Percentiles rank a stretch among this genome's conserved stretches.
Evolutionary conservation across 2,888 invertebrate genomes (phyloP).

Genomic region (Brachypterus glaber): DNA sequence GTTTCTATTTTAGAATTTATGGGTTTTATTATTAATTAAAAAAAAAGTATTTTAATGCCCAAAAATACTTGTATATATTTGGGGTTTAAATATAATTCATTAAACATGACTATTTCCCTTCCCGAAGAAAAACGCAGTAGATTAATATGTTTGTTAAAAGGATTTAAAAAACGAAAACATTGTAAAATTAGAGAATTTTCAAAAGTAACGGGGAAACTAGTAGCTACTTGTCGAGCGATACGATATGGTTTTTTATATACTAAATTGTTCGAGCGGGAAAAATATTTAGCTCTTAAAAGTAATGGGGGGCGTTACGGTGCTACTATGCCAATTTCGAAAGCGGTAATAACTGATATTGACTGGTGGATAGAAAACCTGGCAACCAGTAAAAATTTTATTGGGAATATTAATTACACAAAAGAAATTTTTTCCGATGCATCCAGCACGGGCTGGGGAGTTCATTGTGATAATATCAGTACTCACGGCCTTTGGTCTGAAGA

Average conservation of each 20-base stretch:
- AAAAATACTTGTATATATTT: conserved; percentile 12
- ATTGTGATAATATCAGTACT: conserved; percentile 11
- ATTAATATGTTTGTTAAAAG: conserved; percentile 4
- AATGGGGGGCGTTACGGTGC: conserved; percentile 13
- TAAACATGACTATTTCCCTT: conserved; percentile 12
- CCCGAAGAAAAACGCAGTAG: conserved; percentile 9
- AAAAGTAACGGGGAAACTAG: conserved; percentile 18
- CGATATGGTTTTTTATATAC: conserved; percentile 20
- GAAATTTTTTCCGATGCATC: conserved; percentile 25
- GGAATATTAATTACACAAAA: too few relatives aligned
- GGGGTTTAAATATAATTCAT: conserved; percentile 19
- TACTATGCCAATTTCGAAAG: conserved; percentile 3
- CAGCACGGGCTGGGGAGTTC: conserved; percentile 20
- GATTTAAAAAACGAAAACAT: not conserved
- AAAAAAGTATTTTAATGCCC: conserved; percentile 15
- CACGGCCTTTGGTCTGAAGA: conserved; percentile 17
- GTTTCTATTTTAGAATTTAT: not conserved
- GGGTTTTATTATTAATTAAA: not conserved
- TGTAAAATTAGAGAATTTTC: conserved; percentile 21
- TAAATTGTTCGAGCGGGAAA: conserved; percentile 17
- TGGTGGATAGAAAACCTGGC: too few relatives aligned
- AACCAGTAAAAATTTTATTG: too few relatives aligned
- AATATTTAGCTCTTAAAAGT: conserved; percentile 16
- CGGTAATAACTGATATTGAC: too few relatives aligned
- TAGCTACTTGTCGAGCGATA: conserved; percentile 23